Base-by-base conservation (phyloP, 2,113 vertebrate genomes). In the Anarrhichthys ocellatus region DNA sequence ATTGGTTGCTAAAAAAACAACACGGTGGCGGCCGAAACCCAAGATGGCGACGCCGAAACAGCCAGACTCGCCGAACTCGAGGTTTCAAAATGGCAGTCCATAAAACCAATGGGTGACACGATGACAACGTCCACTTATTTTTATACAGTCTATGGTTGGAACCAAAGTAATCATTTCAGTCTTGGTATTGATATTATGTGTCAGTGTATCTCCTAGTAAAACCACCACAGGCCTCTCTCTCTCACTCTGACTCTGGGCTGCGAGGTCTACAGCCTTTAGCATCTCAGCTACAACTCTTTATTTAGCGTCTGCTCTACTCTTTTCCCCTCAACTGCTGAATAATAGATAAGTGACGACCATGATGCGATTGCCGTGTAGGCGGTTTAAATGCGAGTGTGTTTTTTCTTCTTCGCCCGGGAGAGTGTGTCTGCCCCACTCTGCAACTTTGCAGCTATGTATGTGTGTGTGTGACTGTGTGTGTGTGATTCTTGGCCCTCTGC, bases 311-410 rank as follows among this genome's bases (percentile, higher is more conserved):
- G 71, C 64, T 83, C 67, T 46, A 1, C 87, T 87, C 81, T 80
- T 80, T 87, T 85, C 84, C 81, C 6, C 76, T 87, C 58, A 58
- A 50, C 82, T 88, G 80, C 61, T 95, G 89, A 94, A 95, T 95
- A 92, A 95, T 94, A 90, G 85, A 95, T 94, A 54, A 87, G 78
- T 74, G 78, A 44, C 80, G 54, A 81, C 85, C 89, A 88, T 89
- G 91, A 93, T 93, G 90, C 79, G 64, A 92, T 91, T 84, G 87
- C 76, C 54, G 65, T 80, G 91, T 91, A 65, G 82, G 85, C 85
- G 88, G 86, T 92, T 84, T 90, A 66, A 87, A 69, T 73, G 76
- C 11, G 22, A 67, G 38, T 69, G 74, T 89, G 68, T 66, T 48
- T 48, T 48, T 74, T 62, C 40, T 71, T 42, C n/a, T 59, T 27